Conservation (phyloP, 2,888 invertebrate genomes). For the Dastarcus helophoroides region DNA sequence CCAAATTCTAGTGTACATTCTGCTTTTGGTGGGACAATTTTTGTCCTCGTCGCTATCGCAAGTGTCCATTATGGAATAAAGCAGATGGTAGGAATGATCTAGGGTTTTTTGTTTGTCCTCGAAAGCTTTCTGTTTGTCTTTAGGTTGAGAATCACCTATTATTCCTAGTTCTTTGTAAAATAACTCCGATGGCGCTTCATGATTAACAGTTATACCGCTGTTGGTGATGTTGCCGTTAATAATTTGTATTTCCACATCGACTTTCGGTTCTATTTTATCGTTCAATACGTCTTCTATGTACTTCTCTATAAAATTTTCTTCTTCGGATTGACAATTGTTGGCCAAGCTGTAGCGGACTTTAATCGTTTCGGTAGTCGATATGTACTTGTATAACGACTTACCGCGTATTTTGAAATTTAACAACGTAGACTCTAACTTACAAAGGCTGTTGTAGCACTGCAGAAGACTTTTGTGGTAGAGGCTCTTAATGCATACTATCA, state of each 20-base stretch:
- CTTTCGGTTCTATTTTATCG: constrained; percentile 14
- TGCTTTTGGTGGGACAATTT: background rate
- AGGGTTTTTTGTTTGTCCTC: constrained; percentile 22
- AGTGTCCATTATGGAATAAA: constrained; percentile 22
- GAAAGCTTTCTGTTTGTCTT: constrained; percentile 15
- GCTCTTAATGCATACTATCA: constrained; percentile 18
- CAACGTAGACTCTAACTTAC: constrained; percentile 22
- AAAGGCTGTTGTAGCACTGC: constrained; percentile 16
- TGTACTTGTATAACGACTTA: constrained; percentile 20
- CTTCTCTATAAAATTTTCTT: constrained; percentile 10
- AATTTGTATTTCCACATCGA: constrained; percentile 16
- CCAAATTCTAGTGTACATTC: constrained; percentile 12
- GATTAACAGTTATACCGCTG: constrained; percentile 10
- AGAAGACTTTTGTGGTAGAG: constrained; percentile 16
- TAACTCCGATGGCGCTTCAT: constrained; percentile 13
- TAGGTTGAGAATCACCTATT: constrained; percentile 13
- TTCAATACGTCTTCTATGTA: constrained; percentile 25
- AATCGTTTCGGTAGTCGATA: constrained; percentile 19
- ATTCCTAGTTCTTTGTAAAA: constrained; percentile 14
- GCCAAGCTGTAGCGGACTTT: constrained; percentile 18
- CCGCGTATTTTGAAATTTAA: constrained; percentile 26
- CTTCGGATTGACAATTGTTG: constrained; percentile 8
- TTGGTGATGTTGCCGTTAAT: too few species aligned
- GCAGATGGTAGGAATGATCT: constrained; percentile 24
- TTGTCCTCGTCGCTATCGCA: constrained; percentile 20